A percentile compares a stretch with the other conserved stretches of the same genome.
Conservation (phyloP, 2,797 vertebrate genomes). For the Gambusia yucatana region DNA sequence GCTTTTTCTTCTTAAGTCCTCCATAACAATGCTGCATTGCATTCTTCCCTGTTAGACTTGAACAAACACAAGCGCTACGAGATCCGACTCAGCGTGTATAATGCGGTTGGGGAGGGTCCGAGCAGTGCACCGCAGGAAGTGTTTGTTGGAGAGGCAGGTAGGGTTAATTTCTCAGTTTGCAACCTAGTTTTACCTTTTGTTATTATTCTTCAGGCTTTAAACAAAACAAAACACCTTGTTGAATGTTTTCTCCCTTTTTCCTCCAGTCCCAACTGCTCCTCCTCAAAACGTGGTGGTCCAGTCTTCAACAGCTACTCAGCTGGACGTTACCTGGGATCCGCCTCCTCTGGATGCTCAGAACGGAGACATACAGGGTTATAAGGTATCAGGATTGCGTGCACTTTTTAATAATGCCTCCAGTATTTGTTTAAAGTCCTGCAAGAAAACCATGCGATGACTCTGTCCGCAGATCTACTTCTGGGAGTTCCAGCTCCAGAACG, state of each 20-base stretch:
- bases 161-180: slow-evolving; percentile 65
- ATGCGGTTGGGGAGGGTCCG: slow-evolving; percentile 92
- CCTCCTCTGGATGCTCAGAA: slow-evolving; percentile 91
- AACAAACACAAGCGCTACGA: slow-evolving; percentile 96
- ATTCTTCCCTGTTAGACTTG: slow-evolving; percentile 83
- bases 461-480: slow-evolving; percentile 91
- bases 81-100: slow-evolving; percentile 94
- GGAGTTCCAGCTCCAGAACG: slow-evolving; percentile 90
- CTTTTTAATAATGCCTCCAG: slow-evolving; percentile 32
- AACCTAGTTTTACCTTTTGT: slow-evolving; percentile 26
- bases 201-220: background rate
- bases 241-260: background rate
- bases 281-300: slow-evolving; percentile 89
- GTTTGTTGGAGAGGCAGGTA: slow-evolving; percentile 96
- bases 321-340: slow-evolving; percentile 93
- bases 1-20: slow-evolving; percentile 55
- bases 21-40: slow-evolving; percentile 38
- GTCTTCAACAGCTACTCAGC: slow-evolving; percentile 90
- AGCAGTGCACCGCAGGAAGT: slow-evolving; percentile 93
- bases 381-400: slow-evolving; percentile 80
- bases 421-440: background rate
- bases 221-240: background rate
- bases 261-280: slow-evolving; percentile 88
- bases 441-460: background rate
- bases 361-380: slow-evolving; percentile 97